Percentiles rank a stretch among this genome's conserved stretches.
These are phyloP conservation scores for Palythoa heliodiscus DNA, from an alignment of 92 coral and sea anemone species.

Conservation along the genomic window DNA sequence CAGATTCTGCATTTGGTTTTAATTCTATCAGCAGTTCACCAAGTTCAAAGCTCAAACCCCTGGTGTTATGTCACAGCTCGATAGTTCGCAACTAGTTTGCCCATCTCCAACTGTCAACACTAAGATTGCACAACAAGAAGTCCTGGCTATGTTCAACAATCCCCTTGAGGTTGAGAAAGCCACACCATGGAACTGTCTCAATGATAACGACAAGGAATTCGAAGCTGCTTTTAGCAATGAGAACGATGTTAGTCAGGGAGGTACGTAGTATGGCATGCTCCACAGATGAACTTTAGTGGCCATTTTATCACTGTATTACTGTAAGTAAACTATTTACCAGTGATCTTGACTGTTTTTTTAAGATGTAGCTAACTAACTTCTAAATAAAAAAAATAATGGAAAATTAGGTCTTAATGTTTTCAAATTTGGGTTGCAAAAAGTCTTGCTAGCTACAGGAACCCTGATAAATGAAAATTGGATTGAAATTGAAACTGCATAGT, in stretches of 20 bases:
- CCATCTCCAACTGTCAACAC: conserved; percentile 87
- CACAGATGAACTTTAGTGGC: background rate
- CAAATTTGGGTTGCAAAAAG: no score
- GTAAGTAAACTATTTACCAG: background rate
- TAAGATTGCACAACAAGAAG: conserved; percentile 76
- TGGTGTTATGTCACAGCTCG: conserved; percentile 48
- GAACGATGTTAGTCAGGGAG: conserved; percentile 9
- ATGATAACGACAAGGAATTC: conserved; percentile 67
- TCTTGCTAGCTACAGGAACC: no score
- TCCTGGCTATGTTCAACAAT: conserved; percentile 84
- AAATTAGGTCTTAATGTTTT: no score
- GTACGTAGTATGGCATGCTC: background rate
- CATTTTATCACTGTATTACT: background rate
- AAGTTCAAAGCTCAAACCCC: conserved; percentile 63
- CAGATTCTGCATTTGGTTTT: no score
- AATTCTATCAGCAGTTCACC: conserved; percentile 4
- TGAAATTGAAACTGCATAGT: no score
- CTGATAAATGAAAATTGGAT: no score
- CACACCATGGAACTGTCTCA: conserved; percentile 46
- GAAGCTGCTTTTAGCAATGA: conserved; percentile 86
- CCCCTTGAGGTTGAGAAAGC: conserved; percentile 67
- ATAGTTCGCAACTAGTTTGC: conserved; percentile 54
- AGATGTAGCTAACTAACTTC: no score
- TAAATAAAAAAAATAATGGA: no score
- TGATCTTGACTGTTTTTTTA: no score